Base-by-base conservation (phyloP, 2,113 vertebrate genomes). In the Oreochromis spilurus region DNA sequence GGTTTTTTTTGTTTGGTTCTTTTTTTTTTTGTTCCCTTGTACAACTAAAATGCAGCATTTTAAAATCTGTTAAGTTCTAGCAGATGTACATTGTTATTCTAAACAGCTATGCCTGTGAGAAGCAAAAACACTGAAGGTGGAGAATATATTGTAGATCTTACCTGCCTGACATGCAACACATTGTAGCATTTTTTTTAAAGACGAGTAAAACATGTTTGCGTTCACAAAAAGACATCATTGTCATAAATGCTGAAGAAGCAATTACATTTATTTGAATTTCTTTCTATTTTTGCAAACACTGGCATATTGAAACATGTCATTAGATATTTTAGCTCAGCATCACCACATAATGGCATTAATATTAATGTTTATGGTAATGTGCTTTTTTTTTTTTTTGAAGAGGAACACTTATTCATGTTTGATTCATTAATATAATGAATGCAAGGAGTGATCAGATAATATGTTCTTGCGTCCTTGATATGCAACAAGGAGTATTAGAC, bases 81-180 rank as follows among this genome's bases (percentile, higher is more conserved):
- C 88, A 87, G 89, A 81, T 87, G 81, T 72, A 84, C 72, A 79
- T 91, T 88, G 84, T 84, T 87, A 83, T 89, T 91, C 62, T 83
- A 48, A 87, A 91, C 96, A 97, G 95, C 96, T 97, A 95, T 96
- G 96, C 90, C 95, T 95, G 95, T 95, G 96, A 97, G 95, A 97
- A 97, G 95, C 96, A 96, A 96, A 97, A 97, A 96, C 96, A 96
- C 95, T 94, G 95, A 95, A 96, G 97, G 96, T 95, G 96, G 96
- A 97, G 85, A 90, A 93, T 95, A 95, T 95, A 95, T 96, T 97
- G 97, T 96, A 96, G 96, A 96, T 96, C 95, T 96, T 97, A 96
- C 96, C 96, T 97, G 96, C 97, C 95, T 90, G 78, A 85, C 77
- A 91, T 38, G 85, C 77, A 84, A 57, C 40, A 84, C 77, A 72